Evolutionary conservation across 2,113 vertebrate genomes (phyloP).

Genomic region (Eleginops maclovinus): DNA sequence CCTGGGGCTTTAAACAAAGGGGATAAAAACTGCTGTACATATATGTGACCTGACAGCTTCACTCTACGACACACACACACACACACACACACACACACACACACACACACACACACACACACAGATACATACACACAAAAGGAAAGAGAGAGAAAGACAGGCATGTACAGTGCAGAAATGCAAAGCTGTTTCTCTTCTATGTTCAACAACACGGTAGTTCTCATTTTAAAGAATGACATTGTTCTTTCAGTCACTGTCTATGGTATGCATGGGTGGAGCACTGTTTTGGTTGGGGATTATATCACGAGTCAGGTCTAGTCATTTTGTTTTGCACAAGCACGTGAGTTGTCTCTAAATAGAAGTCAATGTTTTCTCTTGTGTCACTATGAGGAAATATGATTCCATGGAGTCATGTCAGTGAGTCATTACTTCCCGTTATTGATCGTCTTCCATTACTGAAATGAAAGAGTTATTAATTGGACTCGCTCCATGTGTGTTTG

Average conservation of each 20-base stretch:
- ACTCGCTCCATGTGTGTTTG: neutral
- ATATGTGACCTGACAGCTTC: slow-evolving; percentile 81
- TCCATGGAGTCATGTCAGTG: slow-evolving; percentile 65
- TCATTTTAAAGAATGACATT: neutral
- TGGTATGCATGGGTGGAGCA: slow-evolving; percentile 9
- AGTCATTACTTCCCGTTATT: slow-evolving; percentile 73
- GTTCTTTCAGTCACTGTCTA: slow-evolving; percentile 3
- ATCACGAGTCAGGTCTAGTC: slow-evolving; percentile 27
- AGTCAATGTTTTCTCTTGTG: slow-evolving; percentile 44
- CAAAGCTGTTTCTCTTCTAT: neutral
- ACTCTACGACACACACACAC: slow-evolving; percentile 48
- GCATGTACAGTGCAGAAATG: slow-evolving; percentile 12
- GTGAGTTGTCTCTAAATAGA: slow-evolving; percentile 58
- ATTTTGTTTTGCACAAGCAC: slow-evolving; percentile 48
- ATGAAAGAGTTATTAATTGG: slow-evolving; percentile 70
- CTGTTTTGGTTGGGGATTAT: slow-evolving; percentile 21
- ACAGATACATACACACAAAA: neutral
- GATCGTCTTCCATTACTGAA: slow-evolving; percentile 75
- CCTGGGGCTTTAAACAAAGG: slow-evolving; percentile 69
- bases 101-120: slow-evolving; percentile 32
- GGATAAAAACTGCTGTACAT: slow-evolving; percentile 66
- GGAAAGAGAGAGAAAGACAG: slow-evolving; percentile 22
- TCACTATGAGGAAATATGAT: slow-evolving; percentile 62
- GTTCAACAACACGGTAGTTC: slow-evolving; percentile 20
- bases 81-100: slow-evolving; percentile 29